A percentile compares a stretch with the other conserved stretches of the same genome.
Conservation (phyloP, 2,113 vertebrate genomes). For the Anhinga anhinga region DNA sequence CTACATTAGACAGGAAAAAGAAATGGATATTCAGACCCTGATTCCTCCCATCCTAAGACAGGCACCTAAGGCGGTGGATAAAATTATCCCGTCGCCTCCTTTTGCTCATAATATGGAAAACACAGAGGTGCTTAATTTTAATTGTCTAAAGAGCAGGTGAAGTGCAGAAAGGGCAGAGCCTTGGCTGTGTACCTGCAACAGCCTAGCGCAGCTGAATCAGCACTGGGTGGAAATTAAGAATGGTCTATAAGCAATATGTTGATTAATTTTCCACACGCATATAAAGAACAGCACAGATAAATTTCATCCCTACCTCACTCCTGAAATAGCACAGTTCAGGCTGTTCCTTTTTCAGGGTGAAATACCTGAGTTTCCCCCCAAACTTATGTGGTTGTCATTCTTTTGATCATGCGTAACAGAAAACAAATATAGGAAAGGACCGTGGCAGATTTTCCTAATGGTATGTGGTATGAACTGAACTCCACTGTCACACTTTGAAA, state of each 20-base stretch:
- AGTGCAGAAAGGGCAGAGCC: neutral
- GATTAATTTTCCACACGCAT: neutral
- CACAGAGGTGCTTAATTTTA: neutral
- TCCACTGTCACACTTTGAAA: neutral
- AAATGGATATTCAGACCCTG: neutral
- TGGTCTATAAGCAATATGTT: neutral
- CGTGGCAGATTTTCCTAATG: neutral
- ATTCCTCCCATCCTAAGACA: neutral
- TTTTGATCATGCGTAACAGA: neutral
- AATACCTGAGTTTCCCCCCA: neutral
- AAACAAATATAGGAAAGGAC: neutral
- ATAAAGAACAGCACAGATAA: neutral
- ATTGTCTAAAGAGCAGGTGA: neutral
- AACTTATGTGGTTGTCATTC: neutral
- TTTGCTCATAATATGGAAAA: neutral
- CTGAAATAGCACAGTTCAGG: neutral
- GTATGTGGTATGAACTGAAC: neutral
- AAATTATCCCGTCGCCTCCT: neutral
- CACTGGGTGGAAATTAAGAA: neutral
- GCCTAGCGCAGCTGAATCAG: neutral
- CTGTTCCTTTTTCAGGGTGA: neutral
- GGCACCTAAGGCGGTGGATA: neutral
- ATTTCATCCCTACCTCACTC: fast-evolving
- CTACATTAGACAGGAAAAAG: neutral
- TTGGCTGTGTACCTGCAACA: neutral